Evolutionary conservation across 2,888 invertebrate genomes (phyloP).

Genomic region (Oasisia sp.): DNA sequence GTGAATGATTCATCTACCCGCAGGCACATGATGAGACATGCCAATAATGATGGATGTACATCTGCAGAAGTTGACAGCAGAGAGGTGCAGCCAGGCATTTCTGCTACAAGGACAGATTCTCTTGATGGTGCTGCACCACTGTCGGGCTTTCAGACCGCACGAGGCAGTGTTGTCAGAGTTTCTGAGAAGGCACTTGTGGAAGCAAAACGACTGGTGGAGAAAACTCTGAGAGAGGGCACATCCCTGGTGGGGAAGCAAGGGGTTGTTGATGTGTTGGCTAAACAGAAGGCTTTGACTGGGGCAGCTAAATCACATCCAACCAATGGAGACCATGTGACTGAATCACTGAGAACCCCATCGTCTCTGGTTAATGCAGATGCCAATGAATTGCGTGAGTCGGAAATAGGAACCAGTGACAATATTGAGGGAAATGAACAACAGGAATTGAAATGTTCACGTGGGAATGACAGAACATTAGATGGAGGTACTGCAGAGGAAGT

Average conservation of each 20-base stretch:
- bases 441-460: neutral
- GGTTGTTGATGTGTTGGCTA: neutral
- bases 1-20: neutral
- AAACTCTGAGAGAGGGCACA: neutral
- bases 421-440: neutral
- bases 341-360: neutral
- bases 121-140: neutral
- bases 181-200: neutral
- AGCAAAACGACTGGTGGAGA: neutral
- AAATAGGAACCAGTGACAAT: neutral
- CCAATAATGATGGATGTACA: neutral
- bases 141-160: neutral
- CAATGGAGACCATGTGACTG: neutral
- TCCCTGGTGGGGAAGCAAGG: neutral
- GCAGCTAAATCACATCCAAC: neutral
- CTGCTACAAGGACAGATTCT: neutral
- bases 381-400: neutral
- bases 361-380: neutral
- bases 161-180: neutral
- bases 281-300: neutral
- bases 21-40: neutral
- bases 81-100: neutral
- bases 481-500: neutral
- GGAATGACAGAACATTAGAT: neutral
- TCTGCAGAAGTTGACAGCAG: neutral